Percentiles rank a stretch among this genome's conserved stretches.
phyloP scores from a whole-genome alignment of 2,797 vertebrate species.

The Setipinna tenuifilis region DNA sequence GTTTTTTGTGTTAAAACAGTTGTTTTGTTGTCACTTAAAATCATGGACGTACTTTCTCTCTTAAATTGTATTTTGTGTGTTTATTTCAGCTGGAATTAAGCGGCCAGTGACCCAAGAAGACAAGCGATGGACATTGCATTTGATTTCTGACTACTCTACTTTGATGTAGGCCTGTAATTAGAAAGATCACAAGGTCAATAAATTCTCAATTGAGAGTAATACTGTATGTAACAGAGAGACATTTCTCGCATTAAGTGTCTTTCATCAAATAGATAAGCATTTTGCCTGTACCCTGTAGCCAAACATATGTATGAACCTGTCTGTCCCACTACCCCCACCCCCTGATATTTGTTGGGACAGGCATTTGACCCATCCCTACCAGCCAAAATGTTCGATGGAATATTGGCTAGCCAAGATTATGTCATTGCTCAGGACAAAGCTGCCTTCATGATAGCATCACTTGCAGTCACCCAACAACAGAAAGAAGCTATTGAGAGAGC shows the following conservation, averaged over 20 bases:
- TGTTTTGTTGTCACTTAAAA: neutral
- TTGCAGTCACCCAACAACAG: constrained; percentile 32
- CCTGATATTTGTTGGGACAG: constrained; percentile 6
- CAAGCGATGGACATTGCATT: neutral
- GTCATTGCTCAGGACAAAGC: constrained; percentile 32
- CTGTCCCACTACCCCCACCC: neutral
- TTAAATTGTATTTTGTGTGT: neutral
- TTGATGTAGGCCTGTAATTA: neutral
- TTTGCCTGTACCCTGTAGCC: neutral
- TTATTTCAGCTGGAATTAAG: constrained; percentile 4
- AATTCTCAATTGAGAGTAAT: neutral
- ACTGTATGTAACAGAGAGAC: neutral
- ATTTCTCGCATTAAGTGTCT: constrained; percentile 2
- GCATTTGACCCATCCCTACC: constrained; percentile 16
- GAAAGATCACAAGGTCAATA: neutral
- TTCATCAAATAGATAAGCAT: neutral
- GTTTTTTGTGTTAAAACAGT: too few species aligned
- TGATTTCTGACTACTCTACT: neutral
- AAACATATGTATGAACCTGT: neutral
- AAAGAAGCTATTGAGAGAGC: constrained; percentile 27
- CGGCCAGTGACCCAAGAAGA: neutral
- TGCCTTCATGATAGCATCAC: constrained; percentile 23
- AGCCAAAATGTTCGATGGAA: constrained; percentile 18
- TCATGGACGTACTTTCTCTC: neutral
- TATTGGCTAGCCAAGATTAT: constrained; percentile 29